phyloP scores from a whole-genome alignment of 2,797 vertebrate species.

The Lepus townsendii region DNA sequence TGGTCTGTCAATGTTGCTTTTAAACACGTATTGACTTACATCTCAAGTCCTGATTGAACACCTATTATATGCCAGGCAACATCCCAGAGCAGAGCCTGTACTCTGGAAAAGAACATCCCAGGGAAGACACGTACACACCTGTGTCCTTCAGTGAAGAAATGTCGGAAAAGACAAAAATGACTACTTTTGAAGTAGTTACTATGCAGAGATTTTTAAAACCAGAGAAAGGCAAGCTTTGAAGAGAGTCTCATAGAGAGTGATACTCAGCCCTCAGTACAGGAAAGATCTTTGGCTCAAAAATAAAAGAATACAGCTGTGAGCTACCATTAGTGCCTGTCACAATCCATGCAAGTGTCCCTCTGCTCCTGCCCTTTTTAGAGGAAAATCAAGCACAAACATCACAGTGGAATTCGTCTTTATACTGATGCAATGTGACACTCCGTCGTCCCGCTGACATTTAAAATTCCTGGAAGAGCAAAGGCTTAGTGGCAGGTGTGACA shows the following conservation, averaged over 20 bases:
- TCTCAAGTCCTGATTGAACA: neutral
- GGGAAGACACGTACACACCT: neutral
- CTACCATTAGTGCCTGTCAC: neutral
- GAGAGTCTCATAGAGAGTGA: neutral
- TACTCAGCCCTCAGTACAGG: neutral
- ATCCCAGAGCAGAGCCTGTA: neutral
- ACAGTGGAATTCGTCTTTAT: neutral
- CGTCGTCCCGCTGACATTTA: neutral
- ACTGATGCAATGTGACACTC: neutral
- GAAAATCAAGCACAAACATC: neutral
- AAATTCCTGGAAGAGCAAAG: neutral
- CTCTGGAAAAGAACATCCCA: neutral
- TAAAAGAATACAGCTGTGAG: neutral
- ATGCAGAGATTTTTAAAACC: neutral
- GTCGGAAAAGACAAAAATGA: conserved; percentile 40
- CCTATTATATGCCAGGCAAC: neutral
- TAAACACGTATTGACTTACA: neutral
- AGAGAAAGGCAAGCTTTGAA: neutral
- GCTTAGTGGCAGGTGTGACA: neutral
- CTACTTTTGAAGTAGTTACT: neutral
- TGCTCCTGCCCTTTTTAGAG: neutral
- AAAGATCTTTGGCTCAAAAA: neutral
- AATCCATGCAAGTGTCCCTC: neutral
- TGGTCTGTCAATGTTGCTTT: neutral
- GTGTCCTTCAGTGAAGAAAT: neutral